Evolutionary conservation across 2,797 vertebrate species (phyloP).

Genomic region (Rhinichthys osculus): DNA sequence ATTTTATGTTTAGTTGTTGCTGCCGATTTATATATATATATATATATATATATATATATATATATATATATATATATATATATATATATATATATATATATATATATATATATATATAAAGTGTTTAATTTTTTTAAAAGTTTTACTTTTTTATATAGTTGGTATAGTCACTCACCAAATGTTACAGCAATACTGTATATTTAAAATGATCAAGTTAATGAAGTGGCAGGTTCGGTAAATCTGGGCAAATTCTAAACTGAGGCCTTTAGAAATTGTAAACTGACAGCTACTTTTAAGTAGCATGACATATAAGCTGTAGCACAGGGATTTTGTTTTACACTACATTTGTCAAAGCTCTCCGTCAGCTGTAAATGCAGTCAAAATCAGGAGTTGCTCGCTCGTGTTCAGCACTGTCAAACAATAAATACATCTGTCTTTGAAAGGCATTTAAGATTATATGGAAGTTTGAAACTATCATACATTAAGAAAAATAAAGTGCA

Average conservation of each 20-base stretch:
- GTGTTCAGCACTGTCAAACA: conserved; percentile 31
- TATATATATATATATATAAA: conserved; percentile 45
- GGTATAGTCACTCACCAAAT: conserved; percentile 38
- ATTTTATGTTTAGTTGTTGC: conserved; percentile 54
- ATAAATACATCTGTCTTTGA: conserved; percentile 47
- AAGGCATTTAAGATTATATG: conserved; percentile 65
- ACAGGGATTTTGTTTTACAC: conserved; percentile 48
- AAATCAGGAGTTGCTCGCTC: conserved; percentile 31
- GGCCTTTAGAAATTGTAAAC: conserved; percentile 61
- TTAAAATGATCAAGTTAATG: conserved; percentile 25
- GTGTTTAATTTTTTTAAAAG: neutral
- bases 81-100: too few relatives aligned
- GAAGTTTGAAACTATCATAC: conserved; percentile 63
- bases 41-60: conserved; percentile 45
- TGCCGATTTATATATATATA: conserved; percentile 36
- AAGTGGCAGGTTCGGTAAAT: conserved; percentile 47
- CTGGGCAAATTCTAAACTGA: conserved; percentile 42
- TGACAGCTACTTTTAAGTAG: conserved; percentile 52
- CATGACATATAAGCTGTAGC: conserved; percentile 41
- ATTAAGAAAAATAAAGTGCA: conserved; percentile 72
- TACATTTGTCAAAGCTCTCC: conserved; percentile 36
- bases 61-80: too few relatives aligned
- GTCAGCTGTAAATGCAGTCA: conserved; percentile 22
- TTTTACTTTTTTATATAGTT: conserved; percentile 23
- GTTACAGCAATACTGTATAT: conserved; percentile 46